These are phyloP conservation scores for Notarius lentiginosus DNA, from an alignment of 2,113 vertebrate species.

Conservation along the genomic window DNA sequence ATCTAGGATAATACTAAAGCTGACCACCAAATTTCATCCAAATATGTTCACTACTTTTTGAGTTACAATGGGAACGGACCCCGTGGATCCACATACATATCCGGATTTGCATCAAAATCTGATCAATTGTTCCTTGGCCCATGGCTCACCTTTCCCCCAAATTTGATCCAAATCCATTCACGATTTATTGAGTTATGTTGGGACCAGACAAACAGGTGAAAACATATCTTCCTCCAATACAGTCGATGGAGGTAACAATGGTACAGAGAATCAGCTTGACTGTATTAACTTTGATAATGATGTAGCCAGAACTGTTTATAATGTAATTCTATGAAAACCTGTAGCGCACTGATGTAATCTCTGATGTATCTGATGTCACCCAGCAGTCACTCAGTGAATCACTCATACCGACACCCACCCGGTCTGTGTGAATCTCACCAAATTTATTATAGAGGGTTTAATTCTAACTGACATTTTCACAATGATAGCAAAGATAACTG, in stretches of 20 bases:
- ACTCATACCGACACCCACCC: background rate
- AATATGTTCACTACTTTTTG: no score
- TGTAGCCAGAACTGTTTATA: background rate
- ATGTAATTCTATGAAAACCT: background rate
- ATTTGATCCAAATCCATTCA: no score
- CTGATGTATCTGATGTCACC: background rate
- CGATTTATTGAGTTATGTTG: no score
- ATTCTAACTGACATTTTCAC: background rate
- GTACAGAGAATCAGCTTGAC: background rate
- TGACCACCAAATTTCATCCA: no score
- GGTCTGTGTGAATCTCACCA: background rate
- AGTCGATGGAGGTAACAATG: background rate
- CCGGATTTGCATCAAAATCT: no score
- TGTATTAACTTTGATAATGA: background rate
- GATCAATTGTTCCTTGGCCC: no score
- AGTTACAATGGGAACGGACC: no score
- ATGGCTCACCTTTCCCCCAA: no score
- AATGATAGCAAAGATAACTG: background rate
- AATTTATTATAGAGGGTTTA: background rate
- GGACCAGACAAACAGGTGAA: no score
- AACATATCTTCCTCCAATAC: no score
- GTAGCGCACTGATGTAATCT: background rate
- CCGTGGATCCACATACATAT: no score
- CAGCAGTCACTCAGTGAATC: background rate
- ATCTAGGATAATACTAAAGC: no score